Percentiles rank a stretch among this genome's conserved stretches.
phyloP scores from a whole-genome alignment of 2,113 vertebrate genomes.

The Protobothrops flavoviridis region DNA sequence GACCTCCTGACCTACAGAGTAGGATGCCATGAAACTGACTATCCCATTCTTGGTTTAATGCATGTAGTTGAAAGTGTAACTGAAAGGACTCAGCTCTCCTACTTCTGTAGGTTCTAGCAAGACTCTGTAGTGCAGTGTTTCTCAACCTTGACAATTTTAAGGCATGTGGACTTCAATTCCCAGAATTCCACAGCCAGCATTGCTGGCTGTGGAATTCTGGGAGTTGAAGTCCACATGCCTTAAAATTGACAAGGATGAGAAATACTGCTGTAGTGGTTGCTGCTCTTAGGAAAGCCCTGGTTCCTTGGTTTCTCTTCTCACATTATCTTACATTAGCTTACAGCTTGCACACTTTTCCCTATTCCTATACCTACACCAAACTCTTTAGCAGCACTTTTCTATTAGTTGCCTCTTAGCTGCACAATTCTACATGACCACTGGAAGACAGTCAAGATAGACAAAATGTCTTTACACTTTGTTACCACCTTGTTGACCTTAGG shows the following conservation, averaged over 20 bases:
- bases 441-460: neutral
- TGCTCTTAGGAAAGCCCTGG: neutral
- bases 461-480: neutral
- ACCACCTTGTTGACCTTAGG: neutral
- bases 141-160: too few species aligned
- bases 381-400: neutral
- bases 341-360: neutral
- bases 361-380: neutral
- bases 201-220: too few species aligned
- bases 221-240: too few species aligned
- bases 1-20: neutral
- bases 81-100: neutral
- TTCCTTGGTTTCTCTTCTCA: neutral
- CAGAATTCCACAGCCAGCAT: too few species aligned
- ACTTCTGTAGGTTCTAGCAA: neutral
- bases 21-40: neutral
- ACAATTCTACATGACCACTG: neutral
- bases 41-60: neutral
- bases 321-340: neutral
- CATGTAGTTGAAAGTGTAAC: neutral
- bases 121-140: accelerated
- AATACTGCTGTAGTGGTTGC: neutral
- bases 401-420: neutral
- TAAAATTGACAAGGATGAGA: too few species aligned
- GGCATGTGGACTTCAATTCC: too few species aligned